Percentiles rank a stretch among this genome's conserved stretches.
phyloP scores from a whole-genome alignment of 2,888 invertebrate genomes.

The Pandemis cinnamomeana region DNA sequence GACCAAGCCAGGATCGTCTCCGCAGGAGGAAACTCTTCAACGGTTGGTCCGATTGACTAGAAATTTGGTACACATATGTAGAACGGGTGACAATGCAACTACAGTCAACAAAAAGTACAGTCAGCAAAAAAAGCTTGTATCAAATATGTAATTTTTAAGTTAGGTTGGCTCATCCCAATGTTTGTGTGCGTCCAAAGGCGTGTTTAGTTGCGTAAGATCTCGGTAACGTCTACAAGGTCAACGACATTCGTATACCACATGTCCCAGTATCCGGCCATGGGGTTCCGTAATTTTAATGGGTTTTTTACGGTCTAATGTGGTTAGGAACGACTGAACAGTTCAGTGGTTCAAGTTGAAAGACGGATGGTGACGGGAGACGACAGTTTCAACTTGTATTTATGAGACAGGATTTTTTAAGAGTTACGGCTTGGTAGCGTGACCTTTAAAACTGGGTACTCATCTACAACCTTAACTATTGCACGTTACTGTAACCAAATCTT shows the following conservation, averaged over 20 bases:
- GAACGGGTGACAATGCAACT: no score
- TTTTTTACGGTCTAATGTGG: constrained; percentile 31
- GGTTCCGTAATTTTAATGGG: constrained; percentile 39
- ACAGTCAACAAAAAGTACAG: no score
- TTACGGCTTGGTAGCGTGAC: no score
- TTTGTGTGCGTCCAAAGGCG: constrained; percentile 44
- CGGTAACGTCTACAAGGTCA: constrained; percentile 43
- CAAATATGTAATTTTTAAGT: no score
- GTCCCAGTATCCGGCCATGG: constrained; percentile 38
- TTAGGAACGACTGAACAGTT: constrained; percentile 15
- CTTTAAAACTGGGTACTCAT: no score
- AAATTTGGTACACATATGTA: no score
- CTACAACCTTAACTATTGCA: no score
- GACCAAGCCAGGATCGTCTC: no score
- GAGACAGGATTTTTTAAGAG: not conserved
- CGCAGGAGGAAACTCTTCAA: no score
- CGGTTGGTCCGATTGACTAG: no score
- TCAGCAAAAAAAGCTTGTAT: no score
- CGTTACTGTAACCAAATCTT: no score
- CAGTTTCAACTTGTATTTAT: not conserved
- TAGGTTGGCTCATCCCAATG: not conserved
- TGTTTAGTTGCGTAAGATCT: constrained; percentile 54
- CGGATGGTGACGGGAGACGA: not conserved
- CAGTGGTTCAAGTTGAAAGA: constrained; percentile 10
- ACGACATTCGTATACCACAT: constrained; percentile 40